phyloP scores from a whole-genome alignment of 2,888 invertebrate species.

The Actias luna region DNA sequence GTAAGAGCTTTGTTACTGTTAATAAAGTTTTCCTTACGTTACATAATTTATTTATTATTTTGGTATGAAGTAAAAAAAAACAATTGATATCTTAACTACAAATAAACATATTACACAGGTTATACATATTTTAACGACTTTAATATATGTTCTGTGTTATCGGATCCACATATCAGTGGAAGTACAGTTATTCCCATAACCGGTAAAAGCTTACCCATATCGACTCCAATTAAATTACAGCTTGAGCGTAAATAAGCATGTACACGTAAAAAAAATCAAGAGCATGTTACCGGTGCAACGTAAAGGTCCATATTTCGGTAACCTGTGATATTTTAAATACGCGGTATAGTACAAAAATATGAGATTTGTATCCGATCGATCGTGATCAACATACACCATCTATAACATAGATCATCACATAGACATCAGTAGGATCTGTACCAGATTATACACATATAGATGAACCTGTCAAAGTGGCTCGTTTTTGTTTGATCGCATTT shows the following conservation, averaged over 20 bases:
- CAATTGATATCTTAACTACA: not conserved
- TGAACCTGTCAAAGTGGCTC: too few relatives aligned
- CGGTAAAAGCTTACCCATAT: slow-evolving; percentile 31
- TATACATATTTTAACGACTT: not conserved
- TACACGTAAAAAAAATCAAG: slow-evolving; percentile 23
- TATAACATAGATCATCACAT: too few relatives aligned
- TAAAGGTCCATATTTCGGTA: slow-evolving; percentile 10
- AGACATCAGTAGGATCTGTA: too few relatives aligned
- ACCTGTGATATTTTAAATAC: not conserved
- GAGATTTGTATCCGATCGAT: too few relatives aligned
- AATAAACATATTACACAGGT: not conserved
- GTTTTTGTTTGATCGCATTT: too few relatives aligned
- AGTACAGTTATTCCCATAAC: slow-evolving; percentile 28
- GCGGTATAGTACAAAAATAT: too few relatives aligned
- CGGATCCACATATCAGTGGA: slow-evolving; percentile 14
- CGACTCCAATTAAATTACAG: slow-evolving; percentile 37
- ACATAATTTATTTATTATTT: too few relatives aligned
- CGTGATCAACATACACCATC: too few relatives aligned
- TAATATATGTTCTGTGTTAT: slow-evolving; percentile 7
- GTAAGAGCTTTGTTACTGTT: too few relatives aligned
- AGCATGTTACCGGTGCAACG: slow-evolving; percentile 29
- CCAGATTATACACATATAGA: too few relatives aligned
- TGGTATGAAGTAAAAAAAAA: too few relatives aligned
- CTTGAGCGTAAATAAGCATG: slow-evolving; percentile 26
- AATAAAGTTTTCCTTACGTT: too few relatives aligned